Evolutionary conservation across 2,888 invertebrate species (phyloP).

Genomic region (Tubulanus polymorphus): DNA sequence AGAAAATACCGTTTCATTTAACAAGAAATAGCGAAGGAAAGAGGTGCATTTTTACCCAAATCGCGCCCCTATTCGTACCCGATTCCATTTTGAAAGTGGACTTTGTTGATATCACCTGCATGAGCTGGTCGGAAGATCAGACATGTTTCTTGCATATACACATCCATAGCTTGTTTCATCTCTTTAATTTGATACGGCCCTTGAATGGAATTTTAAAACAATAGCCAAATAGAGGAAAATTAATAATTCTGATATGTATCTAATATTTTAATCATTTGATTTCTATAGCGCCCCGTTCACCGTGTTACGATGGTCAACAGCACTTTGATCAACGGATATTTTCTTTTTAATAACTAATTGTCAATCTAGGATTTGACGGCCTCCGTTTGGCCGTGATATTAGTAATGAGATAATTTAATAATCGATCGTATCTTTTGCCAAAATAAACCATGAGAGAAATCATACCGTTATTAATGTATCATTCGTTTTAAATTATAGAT

Average conservation of each 20-base stretch:
- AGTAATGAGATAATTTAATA: no score
- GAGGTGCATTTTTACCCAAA: background rate
- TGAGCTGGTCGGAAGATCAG: conserved; percentile 28
- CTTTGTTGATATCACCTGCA: conserved; percentile 25
- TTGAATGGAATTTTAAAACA: background rate
- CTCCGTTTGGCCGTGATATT: no score
- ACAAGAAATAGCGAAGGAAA: background rate
- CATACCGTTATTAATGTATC: no score
- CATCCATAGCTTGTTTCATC: conserved; percentile 39
- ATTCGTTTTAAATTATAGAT: no score
- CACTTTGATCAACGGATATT: no score
- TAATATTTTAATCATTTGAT: background rate
- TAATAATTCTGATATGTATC: background rate
- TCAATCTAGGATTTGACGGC: no score
- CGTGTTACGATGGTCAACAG: no score
- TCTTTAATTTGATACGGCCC: background rate
- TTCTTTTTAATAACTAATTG: no score
- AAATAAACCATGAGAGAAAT: no score
- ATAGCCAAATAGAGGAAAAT: no score
- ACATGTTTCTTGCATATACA: conserved; percentile 46
- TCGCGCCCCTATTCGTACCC: conserved; percentile 27
- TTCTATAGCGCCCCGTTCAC: background rate
- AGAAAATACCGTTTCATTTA: background rate
- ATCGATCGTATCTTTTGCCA: no score
- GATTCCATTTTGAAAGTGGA: conserved; percentile 37